phyloP scores from a whole-genome alignment of 1,140 invertebrate species.

The Hesperophylax magnus region DNA sequence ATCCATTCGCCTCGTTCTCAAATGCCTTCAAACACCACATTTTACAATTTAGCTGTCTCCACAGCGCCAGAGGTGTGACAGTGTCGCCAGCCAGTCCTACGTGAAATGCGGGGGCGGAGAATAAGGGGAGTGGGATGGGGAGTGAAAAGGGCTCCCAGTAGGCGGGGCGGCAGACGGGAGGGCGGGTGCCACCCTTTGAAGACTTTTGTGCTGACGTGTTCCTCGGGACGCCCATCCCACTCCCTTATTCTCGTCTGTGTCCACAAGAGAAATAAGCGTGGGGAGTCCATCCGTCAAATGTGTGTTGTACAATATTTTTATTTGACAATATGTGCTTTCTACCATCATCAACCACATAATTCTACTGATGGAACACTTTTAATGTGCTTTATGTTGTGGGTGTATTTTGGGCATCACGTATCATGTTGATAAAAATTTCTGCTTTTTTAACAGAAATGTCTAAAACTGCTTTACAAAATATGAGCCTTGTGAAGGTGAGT shows the following conservation, averaged over 20 bases:
- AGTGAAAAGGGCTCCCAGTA: background rate
- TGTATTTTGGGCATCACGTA: too few species aligned
- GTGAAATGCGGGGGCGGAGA: background rate
- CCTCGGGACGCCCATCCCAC: conserved; percentile 40
- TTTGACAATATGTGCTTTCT: too few species aligned
- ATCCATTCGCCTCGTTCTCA: too few species aligned
- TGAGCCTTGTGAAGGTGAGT: too few species aligned
- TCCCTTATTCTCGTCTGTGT: background rate
- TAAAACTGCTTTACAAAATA: too few species aligned
- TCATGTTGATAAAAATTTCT: too few species aligned
- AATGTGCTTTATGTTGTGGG: too few species aligned
- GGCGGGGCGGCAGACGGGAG: background rate
- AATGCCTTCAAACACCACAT: background rate
- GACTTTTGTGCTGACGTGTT: conserved; percentile 56
- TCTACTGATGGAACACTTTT: too few species aligned
- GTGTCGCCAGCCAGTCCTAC: conserved; percentile 25
- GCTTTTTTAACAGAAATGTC: too few species aligned
- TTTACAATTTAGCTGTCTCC: conserved; percentile 6
- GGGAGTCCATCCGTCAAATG: conserved; percentile 27
- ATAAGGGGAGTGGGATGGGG: background rate
- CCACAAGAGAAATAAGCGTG: background rate
- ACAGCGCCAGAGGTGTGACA: conserved; percentile 7
- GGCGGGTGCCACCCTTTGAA: conserved; percentile 17
- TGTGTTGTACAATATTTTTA: too few species aligned
- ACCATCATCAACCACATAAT: too few species aligned